These are phyloP conservation scores for Sepioteuthis lessoniana DNA, from an alignment of 2,888 invertebrate genomes.

Conservation along the genomic window DNA sequence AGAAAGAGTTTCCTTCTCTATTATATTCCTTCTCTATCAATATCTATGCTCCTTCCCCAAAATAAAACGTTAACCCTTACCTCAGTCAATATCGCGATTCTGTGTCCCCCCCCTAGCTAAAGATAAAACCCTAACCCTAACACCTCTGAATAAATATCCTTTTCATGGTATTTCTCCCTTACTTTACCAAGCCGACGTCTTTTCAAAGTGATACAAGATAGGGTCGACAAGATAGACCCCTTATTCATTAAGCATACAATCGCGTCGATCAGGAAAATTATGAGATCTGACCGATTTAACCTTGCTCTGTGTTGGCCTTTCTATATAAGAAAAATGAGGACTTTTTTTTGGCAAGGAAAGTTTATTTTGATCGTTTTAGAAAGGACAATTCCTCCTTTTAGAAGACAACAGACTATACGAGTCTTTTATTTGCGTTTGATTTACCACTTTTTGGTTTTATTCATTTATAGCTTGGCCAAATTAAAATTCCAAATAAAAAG, in stretches of 20 bases:
- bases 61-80: not conserved
- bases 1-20: too few relatives aligned
- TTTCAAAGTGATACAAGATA: not conserved
- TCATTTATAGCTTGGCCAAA: too few relatives aligned
- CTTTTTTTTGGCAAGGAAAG: not conserved
- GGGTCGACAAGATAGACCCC: not conserved
- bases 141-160: not conserved
- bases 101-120: not conserved
- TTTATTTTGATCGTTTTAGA: too few relatives aligned
- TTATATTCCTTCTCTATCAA: too few relatives aligned
- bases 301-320: not conserved
- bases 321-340: not conserved
- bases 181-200: not conserved
- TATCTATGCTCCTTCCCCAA: not conserved
- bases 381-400: too few relatives aligned
- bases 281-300: not conserved
- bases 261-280: not conserved
- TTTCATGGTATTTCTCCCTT: not conserved
- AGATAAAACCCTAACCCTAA: not conserved
- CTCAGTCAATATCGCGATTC: not conserved
- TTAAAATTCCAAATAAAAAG: too few relatives aligned
- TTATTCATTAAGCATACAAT: not conserved
- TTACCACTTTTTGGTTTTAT: too few relatives aligned
- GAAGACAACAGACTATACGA: too few relatives aligned
- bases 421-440: too few relatives aligned